Evolutionary conservation across 2,797 vertebrate genomes (phyloP), one percentile per base, ranked within the genome.

Genomic region (Gadopsis marmoratus): DNA sequence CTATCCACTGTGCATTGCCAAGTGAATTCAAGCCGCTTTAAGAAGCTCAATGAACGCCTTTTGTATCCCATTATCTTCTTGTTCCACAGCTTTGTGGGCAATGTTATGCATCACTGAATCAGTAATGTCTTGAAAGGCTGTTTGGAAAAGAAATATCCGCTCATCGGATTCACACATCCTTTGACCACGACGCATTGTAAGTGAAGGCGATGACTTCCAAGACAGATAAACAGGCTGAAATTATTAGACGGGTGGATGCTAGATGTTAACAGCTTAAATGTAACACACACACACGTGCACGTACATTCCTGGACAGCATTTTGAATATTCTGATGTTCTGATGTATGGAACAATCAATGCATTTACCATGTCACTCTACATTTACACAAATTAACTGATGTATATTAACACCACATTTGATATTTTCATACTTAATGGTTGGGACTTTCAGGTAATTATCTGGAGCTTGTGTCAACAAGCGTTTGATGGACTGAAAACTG

Each of bases 31-130:
- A 94, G 84, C 78, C 81, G 87, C 76, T 88, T 91, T 92, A 91
- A 93, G 91, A 91, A 90, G 93, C 90, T 94, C 88, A 88, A 89
- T 89, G 87, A 85, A 86, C 74, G 82, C 83, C 83, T 91, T 94
- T 94, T 94, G 88, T 94, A 54, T 80, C 69, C 89, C 82, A 90
- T 93, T 93, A 94, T 94, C 89, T 89, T 83, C 89, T 85, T 78
- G 89, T 92, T 91, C 90, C 90, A 91, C 86, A 76, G 83, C 91
- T 90, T 93, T 94, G 90, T 93, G 88, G 78, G 67, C 74, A 11
- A 47, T 59, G 88, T 88, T 91, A 89, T 84, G 88, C 94, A 90
- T 94, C 91, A 79, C 85, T 69, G 79, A 77, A 56, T 91, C 90
- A 29, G 83, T 86, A 86, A 93, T 85, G 89, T 91, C 89, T 76